Evolutionary conservation across 2,797 vertebrate genomes (phyloP).

Genomic region (Sebastes taczanowskii): DNA sequence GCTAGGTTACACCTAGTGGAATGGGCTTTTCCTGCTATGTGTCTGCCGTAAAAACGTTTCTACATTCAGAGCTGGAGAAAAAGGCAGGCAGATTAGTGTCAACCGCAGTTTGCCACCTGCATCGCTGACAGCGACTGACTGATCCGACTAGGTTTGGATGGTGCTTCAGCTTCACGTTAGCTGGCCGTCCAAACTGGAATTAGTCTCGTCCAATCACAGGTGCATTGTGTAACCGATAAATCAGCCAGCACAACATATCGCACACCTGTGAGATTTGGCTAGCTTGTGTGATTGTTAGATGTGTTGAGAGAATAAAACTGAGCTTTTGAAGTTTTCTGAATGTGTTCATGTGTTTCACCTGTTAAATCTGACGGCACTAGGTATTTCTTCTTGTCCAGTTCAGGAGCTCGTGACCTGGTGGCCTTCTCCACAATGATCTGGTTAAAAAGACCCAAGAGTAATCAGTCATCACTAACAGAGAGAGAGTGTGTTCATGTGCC

Average conservation of each 20-base stretch:
- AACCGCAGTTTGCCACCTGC: not conserved
- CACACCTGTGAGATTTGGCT: not conserved
- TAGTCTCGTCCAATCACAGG: not conserved
- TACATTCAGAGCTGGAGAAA: not conserved
- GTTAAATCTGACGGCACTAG: constrained; percentile 86
- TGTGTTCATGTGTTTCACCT: constrained; percentile 65
- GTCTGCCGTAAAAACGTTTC: not conserved
- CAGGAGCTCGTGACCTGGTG: constrained; percentile 81
- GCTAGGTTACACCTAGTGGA: not conserved
- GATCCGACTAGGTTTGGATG: not conserved
- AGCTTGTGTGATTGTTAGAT: not conserved
- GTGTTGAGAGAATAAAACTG: not conserved
- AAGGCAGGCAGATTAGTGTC: not conserved
- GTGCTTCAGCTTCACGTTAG: not conserved
- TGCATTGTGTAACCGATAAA: not conserved
- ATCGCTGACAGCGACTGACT: not conserved
- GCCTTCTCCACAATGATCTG: constrained; percentile 86
- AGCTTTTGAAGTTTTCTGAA: not conserved
- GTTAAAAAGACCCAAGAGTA: not conserved
- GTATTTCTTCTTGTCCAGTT: constrained; percentile 88
- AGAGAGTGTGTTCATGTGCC: not conserved
- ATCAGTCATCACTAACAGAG: not conserved
- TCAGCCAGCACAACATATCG: not conserved
- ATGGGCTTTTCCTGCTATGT: not conserved
- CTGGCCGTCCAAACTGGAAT: not conserved